phyloP scores from a whole-genome alignment of 2,113 vertebrate genomes.

The Coryphaenoides rupestris region DNA sequence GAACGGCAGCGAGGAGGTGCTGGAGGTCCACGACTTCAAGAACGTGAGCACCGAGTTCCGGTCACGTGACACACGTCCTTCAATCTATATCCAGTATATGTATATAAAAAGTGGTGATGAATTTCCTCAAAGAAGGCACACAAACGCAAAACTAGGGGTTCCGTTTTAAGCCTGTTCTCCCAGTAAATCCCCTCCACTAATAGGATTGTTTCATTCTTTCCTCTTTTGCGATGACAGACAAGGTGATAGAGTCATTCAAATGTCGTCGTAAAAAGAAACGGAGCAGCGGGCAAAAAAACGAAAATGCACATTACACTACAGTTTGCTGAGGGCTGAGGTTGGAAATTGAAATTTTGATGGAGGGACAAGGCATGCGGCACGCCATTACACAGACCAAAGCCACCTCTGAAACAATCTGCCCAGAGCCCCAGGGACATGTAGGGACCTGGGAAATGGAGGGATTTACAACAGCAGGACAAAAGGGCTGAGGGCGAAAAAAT shows the following conservation, averaged over 20 bases:
- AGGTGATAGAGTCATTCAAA: too few relatives aligned
- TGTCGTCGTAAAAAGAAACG: too few relatives aligned
- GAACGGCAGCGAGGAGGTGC: slow-evolving; percentile 84
- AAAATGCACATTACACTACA: slow-evolving; percentile 36
- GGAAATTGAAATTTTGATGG: slow-evolving; percentile 40
- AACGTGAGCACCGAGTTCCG: slow-evolving; percentile 75
- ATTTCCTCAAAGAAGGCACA: slow-evolving; percentile 16
- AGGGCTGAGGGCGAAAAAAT: slow-evolving; percentile 43
- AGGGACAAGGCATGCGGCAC: slow-evolving; percentile 44
- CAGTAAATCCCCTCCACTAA: background rate
- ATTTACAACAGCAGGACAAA: slow-evolving; percentile 53
- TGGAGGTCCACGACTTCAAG: slow-evolving; percentile 96
- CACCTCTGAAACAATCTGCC: slow-evolving; percentile 58
- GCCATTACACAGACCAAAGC: slow-evolving; percentile 56
- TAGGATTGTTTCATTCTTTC: background rate
- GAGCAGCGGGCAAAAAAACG: background rate
- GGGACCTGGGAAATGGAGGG: slow-evolving; percentile 57
- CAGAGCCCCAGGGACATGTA: slow-evolving; percentile 44
- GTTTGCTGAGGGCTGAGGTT: slow-evolving; percentile 46
- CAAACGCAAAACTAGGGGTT: slow-evolving; percentile 45
- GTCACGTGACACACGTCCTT: background rate
- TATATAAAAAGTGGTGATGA: background rate
- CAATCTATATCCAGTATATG: background rate
- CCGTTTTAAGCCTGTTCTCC: background rate
- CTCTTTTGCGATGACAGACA: background rate